Base-by-base conservation (phyloP, 2,113 vertebrate genomes). In the Chinchilla lanigera region DNA sequence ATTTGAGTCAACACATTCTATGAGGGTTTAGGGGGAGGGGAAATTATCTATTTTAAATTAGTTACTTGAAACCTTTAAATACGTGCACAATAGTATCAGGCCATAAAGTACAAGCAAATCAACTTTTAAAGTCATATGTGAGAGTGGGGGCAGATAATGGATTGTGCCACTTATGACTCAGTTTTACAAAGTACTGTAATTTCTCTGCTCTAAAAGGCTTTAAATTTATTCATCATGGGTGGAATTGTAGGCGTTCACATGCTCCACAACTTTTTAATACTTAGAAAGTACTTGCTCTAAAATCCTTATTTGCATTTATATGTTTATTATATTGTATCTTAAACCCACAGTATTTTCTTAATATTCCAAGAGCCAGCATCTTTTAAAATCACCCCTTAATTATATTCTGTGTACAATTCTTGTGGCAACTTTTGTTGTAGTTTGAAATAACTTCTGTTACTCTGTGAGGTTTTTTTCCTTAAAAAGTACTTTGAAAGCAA, bases 171-270 rank as follows among this genome's bases (percentile, higher is more conserved):
- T 96, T 90, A 93, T 82, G 95, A 97, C 93, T 97, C 95, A 96
- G 88, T 98, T 93, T 97, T 95, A 85, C 92, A 98, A 97, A 97
- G 95, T 86, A 17, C 38, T 97, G 47, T 56, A 85, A 81, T 95
- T 96, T 82, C 16, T 93, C 77, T 78, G 60, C 12, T 85, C 82
- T 63, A 30, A 92, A 95, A 97, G 73, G 71, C 88, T 96, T 95
- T 96, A 86, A n/a, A 94, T 98, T 93, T 96, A 97, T 98, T 98
- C 95, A 94, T n/a, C 56, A 89, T 92, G 94, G 88, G 58, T 92
- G 75, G 92, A 96, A 84, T 89, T 5, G 50, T 69, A 95, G 92
- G 82, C 84, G 41, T 90, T 89, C 88, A 87, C 60, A 83, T 80
- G 47, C 44, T 90, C 65, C 28, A 10, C 73, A 91, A 89, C 75